Base-by-base conservation (phyloP, 2,888 invertebrate genomes). In the Abrostola tripartita region DNA sequence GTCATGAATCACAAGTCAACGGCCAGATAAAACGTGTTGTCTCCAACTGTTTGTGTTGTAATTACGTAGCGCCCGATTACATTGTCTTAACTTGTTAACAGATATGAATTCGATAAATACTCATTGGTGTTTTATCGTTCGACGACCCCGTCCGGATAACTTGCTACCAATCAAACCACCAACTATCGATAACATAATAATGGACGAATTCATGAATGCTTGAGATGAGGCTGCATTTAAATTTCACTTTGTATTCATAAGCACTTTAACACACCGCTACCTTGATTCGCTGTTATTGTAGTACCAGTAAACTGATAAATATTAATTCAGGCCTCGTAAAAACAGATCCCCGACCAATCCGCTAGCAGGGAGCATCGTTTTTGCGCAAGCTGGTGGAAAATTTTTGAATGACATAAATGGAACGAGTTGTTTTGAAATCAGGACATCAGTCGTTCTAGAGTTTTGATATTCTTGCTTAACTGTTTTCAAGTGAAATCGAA, bases 181-280 rank as follows among this genome's bases (percentile, higher is more conserved):
- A 73, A 65, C 80, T 76, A 83, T 81, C 76, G 82, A 80, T 79
- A 78, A 76, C 70, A 74, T 79, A 79, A 79, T 79, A 72, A 49
- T 75, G 69, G 61, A 65, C 60, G 76, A 76, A 83, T 88, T 80
- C 77, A 88, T 88, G 82, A 82, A 90, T 90, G 85, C 81, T 86
- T 85, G 85, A 90, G 85, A 83, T 81, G 82, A 81, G 74, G 74
- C 82, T 76, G 71, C 83, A 87, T 88, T 84, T 83, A 84, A 88
- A 90, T 88, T 70, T 83, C 74, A 81, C 77, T 92, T 88, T 88
- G 89, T 89, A 92, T 93, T 93, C 88, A 92, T 89, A 87, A 87
- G 86, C 81, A 87, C 68, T 83, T 86, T 84, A 84, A 84, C 85
- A 86, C 85, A 85, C 70, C 79, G 81, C 88, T 85, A 85, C 85